Percentiles rank a stretch among this genome's conserved stretches.
Evolutionary conservation across 2,888 invertebrate species (phyloP).

Genomic region (Limenitis camilla): DNA sequence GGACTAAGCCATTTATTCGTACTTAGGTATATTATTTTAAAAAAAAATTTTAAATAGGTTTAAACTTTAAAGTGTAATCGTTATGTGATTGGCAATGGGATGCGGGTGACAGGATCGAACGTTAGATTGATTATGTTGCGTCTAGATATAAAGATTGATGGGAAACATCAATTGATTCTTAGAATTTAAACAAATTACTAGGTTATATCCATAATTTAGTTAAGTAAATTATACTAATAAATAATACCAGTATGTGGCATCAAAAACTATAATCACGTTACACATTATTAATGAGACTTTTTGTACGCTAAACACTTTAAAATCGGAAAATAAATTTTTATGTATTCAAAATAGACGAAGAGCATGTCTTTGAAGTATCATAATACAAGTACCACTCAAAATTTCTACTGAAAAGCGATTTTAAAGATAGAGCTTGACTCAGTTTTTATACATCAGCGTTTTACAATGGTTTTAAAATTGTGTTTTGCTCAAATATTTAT

Average conservation of each 20-base stretch:
- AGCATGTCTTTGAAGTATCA: background rate
- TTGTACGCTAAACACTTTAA: too few relatives aligned
- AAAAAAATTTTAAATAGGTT: too few relatives aligned
- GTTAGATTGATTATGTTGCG: conserved; percentile 31
- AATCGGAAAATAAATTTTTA: too few relatives aligned
- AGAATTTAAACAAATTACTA: background rate
- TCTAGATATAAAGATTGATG: conserved; percentile 20
- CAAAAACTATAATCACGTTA: too few relatives aligned
- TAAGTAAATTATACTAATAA: background rate
- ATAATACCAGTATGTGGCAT: too few relatives aligned
- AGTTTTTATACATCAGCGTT: conserved; percentile 10
- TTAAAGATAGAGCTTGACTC: conserved; percentile 10
- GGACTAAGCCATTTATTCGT: too few relatives aligned
- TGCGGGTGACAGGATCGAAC: conserved; percentile 30
- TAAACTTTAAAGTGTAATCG: conserved; percentile 17
- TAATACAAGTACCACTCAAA: background rate
- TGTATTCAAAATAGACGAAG: too few relatives aligned
- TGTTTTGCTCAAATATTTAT: background rate
- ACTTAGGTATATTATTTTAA: too few relatives aligned
- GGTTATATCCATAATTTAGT: background rate
- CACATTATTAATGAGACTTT: too few relatives aligned
- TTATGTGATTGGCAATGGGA: conserved; percentile 26
- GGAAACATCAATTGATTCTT: conserved; percentile 9
- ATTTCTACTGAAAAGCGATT: conserved; percentile 6
- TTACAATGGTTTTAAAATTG: background rate